Conservation (phyloP, 2,113 vertebrate species). For the Pituophis catenifer region DNA sequence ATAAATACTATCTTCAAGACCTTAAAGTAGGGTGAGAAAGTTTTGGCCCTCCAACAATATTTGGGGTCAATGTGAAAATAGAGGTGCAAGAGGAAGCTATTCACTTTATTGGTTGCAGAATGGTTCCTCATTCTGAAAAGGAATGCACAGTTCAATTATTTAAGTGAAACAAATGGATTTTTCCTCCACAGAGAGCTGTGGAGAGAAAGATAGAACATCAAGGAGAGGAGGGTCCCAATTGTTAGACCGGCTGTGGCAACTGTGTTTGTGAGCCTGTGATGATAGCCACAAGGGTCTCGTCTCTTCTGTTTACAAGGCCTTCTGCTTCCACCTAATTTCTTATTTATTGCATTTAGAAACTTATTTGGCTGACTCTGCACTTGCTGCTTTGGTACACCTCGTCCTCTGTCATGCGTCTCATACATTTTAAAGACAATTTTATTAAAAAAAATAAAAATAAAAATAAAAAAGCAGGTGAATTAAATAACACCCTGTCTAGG, state of each 20-base stretch:
- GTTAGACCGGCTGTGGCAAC: neutral
- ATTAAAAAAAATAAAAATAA: slow-evolving; percentile 41
- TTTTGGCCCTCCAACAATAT: neutral
- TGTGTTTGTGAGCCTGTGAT: slow-evolving; percentile 31
- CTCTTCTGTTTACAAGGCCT: slow-evolving; percentile 36
- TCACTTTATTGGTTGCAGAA: neutral
- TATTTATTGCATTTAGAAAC: slow-evolving; percentile 53
- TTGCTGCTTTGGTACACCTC: slow-evolving; percentile 44
- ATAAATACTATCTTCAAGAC: neutral
- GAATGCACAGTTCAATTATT: neutral
- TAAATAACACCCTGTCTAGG: slow-evolving; percentile 40
- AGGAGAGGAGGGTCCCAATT: neutral
- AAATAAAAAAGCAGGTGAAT: slow-evolving; percentile 38
- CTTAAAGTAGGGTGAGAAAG: neutral
- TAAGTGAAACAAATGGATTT: neutral
- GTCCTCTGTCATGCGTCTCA: slow-evolving; percentile 11
- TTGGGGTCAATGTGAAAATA: neutral
- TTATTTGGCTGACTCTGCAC: slow-evolving; percentile 49
- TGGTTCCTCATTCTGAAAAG: neutral
- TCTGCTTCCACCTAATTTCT: slow-evolving; percentile 48
- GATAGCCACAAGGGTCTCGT: slow-evolving; percentile 6
- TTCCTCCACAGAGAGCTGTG: neutral
- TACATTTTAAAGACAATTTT: slow-evolving; percentile 63
- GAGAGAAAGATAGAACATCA: neutral
- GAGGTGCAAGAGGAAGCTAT: neutral